A percentile compares a stretch with the other conserved stretches of the same genome.
Evolutionary conservation across 2,888 invertebrate species (phyloP).

Genomic region (Norana najaformis): DNA sequence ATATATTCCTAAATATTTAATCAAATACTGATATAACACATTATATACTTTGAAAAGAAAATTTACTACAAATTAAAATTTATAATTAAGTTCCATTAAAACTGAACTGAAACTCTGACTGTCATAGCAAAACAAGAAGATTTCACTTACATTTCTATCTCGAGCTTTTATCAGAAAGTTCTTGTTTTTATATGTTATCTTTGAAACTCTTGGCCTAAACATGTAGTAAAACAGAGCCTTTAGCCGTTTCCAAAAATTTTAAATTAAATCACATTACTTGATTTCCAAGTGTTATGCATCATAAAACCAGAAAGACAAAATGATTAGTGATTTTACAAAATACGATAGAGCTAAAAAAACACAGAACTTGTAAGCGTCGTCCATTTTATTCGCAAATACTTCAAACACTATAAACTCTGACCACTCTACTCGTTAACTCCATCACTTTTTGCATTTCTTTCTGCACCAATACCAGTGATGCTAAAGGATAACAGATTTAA

Average conservation of each 20-base stretch:
- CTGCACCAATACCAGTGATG: background rate
- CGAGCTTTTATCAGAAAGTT: slow-evolving; percentile 94
- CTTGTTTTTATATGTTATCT: slow-evolving; percentile 92
- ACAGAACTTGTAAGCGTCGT: too few relatives aligned
- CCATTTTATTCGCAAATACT: too few relatives aligned
- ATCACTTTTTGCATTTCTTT: background rate
- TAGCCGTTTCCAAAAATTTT: background rate
- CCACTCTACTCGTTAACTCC: too few relatives aligned
- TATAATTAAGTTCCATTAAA: too few relatives aligned
- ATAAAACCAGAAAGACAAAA: too few relatives aligned
- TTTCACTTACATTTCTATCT: slow-evolving; percentile 88
- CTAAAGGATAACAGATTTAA: background rate
- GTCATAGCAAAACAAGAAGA: background rate
- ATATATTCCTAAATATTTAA: too few relatives aligned
- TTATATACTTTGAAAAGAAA: background rate
- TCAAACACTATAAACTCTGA: too few relatives aligned
- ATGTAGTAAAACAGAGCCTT: background rate
- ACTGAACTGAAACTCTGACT: background rate
- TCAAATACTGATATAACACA: background rate
- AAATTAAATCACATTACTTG: too few relatives aligned
- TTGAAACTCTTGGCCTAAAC: slow-evolving; percentile 83
- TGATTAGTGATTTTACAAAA: too few relatives aligned
- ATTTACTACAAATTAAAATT: background rate
- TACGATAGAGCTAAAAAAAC: too few relatives aligned
- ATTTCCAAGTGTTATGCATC: too few relatives aligned